Percentiles rank a stretch among this genome's conserved stretches.
These are phyloP conservation scores for Hirtodrosophila histrioides DNA, from an alignment of 2,888 invertebrate species.

Conservation along the genomic window DNA sequence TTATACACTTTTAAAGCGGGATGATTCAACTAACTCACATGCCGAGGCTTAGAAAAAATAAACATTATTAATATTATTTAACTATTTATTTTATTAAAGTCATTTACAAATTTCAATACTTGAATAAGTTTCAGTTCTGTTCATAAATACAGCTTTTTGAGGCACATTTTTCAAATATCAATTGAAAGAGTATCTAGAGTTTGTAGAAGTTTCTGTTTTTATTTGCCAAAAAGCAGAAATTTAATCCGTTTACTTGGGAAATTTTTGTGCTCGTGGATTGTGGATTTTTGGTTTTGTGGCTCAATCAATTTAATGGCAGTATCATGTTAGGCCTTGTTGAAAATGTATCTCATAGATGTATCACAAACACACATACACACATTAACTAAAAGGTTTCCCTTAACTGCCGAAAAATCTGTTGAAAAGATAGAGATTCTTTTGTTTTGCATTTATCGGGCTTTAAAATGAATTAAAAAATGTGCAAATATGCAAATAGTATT, in stretches of 20 bases:
- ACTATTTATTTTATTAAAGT: too few relatives aligned
- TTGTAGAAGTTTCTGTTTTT: not conserved
- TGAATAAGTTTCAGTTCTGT: too few relatives aligned
- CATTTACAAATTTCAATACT: too few relatives aligned
- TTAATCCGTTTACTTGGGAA: conserved; percentile 71
- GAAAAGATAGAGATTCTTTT: conserved; percentile 20
- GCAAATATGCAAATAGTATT: conserved; percentile 34
- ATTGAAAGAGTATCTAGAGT: conserved; percentile 22
- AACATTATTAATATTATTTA: too few relatives aligned
- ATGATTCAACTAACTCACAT: not conserved
- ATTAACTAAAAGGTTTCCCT: conserved; percentile 18
- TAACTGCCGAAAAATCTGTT: conserved; percentile 20
- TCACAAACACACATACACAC: conserved; percentile 1
- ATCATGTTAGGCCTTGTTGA: conserved; percentile 65
- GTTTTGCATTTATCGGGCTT: conserved; percentile 7
- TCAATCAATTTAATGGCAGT: conserved; percentile 74
- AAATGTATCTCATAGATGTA: conserved; percentile 41
- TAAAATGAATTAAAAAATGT: conserved; percentile 7
- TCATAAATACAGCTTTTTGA: too few relatives aligned
- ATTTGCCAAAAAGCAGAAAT: conserved; percentile 46
- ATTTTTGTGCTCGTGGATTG: conserved; percentile 48
- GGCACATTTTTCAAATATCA: too few relatives aligned
- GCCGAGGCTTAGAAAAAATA: too few relatives aligned
- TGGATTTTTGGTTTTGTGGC: conserved; percentile 70
- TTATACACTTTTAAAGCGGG: conserved; percentile 26